Evolutionary conservation across 2,888 invertebrate genomes (phyloP).

Genomic region (Macropis europaea): DNA sequence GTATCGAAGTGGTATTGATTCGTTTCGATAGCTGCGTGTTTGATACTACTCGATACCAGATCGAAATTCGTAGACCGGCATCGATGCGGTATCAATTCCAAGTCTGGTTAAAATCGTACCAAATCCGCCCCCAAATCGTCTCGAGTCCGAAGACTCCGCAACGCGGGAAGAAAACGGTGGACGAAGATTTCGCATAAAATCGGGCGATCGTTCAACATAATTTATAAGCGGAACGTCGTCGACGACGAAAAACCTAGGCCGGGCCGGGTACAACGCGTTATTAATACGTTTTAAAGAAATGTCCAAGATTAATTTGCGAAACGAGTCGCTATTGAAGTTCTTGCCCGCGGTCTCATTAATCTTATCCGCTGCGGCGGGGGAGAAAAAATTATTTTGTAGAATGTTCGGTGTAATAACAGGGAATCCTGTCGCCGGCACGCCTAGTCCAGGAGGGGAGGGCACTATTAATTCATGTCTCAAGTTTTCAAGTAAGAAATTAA

Average conservation of each 20-base stretch:
- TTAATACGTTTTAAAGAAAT: constrained; percentile 73
- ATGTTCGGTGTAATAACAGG: constrained; percentile 73
- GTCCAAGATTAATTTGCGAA: constrained; percentile 74
- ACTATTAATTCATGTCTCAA: constrained; percentile 71
- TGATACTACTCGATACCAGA: no score
- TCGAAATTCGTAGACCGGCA: no score
- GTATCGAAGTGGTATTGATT: no score
- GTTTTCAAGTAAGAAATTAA: constrained; percentile 68
- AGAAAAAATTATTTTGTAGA: constrained; percentile 74
- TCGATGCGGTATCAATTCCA: no score
- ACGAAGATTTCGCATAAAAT: constrained; percentile 4
- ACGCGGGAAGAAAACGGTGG: neutral
- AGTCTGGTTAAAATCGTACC: neutral
- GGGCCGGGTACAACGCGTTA: constrained; percentile 60
- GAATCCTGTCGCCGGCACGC: constrained; percentile 71
- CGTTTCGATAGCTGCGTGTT: no score
- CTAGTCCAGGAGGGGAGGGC: constrained; percentile 58
- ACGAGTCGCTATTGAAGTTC: constrained; percentile 72
- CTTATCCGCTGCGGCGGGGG: constrained; percentile 58
- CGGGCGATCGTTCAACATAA: constrained; percentile 20
- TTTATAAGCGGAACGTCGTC: constrained; percentile 27
- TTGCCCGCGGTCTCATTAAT: constrained; percentile 70
- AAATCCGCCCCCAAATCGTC: no score
- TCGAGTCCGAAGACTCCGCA: no score
- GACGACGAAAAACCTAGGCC: constrained; percentile 17